Percentiles rank a stretch among this genome's conserved stretches.
Evolutionary conservation across 2,113 vertebrate species (phyloP).

Genomic region (Blennius ocellaris): DNA sequence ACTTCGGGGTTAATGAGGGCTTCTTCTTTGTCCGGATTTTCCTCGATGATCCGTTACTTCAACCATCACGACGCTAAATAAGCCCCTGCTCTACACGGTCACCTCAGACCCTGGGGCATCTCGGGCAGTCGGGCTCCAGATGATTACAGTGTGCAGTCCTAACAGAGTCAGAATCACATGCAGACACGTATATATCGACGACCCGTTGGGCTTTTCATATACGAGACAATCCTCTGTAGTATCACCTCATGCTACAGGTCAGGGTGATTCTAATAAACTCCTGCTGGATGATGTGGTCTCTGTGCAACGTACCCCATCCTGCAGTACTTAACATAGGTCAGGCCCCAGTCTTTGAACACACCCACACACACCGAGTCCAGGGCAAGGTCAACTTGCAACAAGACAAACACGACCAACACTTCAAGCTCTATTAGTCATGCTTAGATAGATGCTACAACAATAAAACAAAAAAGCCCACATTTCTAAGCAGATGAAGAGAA

Average conservation of each 20-base stretch:
- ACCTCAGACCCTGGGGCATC: no score
- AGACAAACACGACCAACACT: background rate
- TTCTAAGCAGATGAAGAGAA: conserved; percentile 2
- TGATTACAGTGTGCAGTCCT: no score
- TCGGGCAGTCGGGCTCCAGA: no score
- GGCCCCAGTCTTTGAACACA: conserved; percentile 1
- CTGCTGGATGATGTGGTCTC: conserved; percentile 48
- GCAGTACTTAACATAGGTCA: conserved; percentile 25
- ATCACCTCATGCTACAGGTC: background rate
- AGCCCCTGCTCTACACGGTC: no score
- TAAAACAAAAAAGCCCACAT: background rate
- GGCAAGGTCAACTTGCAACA: conserved; percentile 19
- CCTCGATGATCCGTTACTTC: no score
- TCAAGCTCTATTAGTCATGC: conserved; percentile 1
- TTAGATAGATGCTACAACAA: background rate
- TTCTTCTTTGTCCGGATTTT: no score
- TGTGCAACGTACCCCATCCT: conserved; percentile 45
- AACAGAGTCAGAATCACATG: no score
- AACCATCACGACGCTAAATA: no score
- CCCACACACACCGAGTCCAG: conserved; percentile 1
- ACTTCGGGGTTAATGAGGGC: no score
- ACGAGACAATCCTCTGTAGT: no score
- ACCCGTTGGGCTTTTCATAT: background rate
- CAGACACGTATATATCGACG: background rate
- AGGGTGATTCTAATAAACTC: conserved; percentile 24